Evolutionary conservation across 2,113 vertebrate genomes (phyloP).

Genomic region (Rhinogobius similis): DNA sequence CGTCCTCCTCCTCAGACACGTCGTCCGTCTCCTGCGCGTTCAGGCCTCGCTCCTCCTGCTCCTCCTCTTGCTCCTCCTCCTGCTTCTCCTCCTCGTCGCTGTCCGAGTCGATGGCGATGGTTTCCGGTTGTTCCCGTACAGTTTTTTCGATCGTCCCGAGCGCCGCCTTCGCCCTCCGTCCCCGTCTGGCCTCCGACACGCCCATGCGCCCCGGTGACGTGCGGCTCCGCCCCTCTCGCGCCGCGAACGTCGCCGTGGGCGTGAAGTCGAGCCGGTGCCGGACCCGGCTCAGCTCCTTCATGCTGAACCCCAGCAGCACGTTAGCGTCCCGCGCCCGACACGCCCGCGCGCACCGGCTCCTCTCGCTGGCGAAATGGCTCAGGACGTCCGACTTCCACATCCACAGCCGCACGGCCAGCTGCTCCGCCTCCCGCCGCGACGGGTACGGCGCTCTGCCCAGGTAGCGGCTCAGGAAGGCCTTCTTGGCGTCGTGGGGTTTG

Average conservation of each 20-base stretch:
- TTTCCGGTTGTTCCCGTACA: slow-evolving; percentile 45
- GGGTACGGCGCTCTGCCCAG: slow-evolving; percentile 93
- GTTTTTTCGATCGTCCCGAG: slow-evolving; percentile 62
- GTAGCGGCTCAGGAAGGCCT: slow-evolving; percentile 92
- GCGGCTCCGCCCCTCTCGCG: slow-evolving; percentile 70
- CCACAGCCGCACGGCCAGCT: slow-evolving; percentile 91
- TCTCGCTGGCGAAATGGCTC: slow-evolving; percentile 90
- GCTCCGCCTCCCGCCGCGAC: slow-evolving; percentile 89
- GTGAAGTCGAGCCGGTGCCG: slow-evolving; percentile 87
- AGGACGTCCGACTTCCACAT: slow-evolving; percentile 96
- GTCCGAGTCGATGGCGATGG: slow-evolving; percentile 77
- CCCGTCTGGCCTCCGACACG: slow-evolving; percentile 65
- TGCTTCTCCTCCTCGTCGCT: slow-evolving; percentile 68
- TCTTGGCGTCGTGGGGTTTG: slow-evolving; percentile 92
- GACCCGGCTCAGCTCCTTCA: slow-evolving; percentile 88
- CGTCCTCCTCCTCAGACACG: slow-evolving; percentile 50
- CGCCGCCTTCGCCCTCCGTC: not conserved
- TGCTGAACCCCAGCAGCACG: slow-evolving; percentile 93
- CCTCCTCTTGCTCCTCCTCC: slow-evolving; percentile 61
- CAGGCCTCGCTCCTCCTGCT: slow-evolving; percentile 51
- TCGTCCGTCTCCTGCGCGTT: slow-evolving; percentile 53
- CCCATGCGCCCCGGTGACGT: slow-evolving; percentile 84
- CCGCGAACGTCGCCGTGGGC: slow-evolving; percentile 79
- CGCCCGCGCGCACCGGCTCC: slow-evolving; percentile 88
- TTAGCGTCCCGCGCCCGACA: slow-evolving; percentile 85